Conservation (phyloP, 2,797 vertebrate genomes). For the Anguilla megastoma region DNA sequence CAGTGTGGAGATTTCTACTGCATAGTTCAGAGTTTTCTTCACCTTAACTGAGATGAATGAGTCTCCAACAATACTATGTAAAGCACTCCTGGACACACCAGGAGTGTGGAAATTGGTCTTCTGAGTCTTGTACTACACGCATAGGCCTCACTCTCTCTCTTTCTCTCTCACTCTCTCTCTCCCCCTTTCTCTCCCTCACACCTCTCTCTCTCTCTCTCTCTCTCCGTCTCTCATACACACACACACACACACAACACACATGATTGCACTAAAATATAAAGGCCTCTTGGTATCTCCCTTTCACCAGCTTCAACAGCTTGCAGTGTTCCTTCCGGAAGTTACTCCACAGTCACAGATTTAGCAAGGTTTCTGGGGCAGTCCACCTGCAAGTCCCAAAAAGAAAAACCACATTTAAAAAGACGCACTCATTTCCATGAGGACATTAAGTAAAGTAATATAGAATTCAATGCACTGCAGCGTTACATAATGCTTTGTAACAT, state of each 20-base stretch:
- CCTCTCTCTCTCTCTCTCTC: no score
- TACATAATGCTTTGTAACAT: not conserved
- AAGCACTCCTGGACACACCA: constrained; percentile 43
- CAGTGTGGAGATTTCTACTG: constrained; percentile 31
- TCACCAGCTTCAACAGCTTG: constrained; percentile 31
- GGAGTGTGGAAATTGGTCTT: constrained; percentile 59
- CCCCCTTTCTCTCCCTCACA: no score
- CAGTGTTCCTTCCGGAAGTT: constrained; percentile 45
- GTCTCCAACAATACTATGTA: constrained; percentile 26
- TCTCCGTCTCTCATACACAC: constrained; percentile 32
- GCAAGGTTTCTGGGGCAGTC: constrained; percentile 96
- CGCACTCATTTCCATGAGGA: not conserved
- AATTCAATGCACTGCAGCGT: not conserved
- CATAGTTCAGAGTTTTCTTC: constrained; percentile 36
- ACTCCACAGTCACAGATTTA: constrained; percentile 97
- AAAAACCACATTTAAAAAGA: not conserved
- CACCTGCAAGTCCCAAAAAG: constrained; percentile 73
- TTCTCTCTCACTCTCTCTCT: not conserved
- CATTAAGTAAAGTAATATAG: not conserved
- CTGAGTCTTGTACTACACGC: constrained; percentile 59
- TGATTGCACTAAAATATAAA: constrained; percentile 65
- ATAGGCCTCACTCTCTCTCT: not conserved
- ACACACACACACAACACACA: constrained; percentile 41
- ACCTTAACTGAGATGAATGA: constrained; percentile 35
- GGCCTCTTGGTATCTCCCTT: constrained; percentile 33